Percentiles rank a stretch among this genome's conserved stretches.
Conservation (phyloP, 1,140 invertebrate genomes). For the Anthonomus grandis region DNA sequence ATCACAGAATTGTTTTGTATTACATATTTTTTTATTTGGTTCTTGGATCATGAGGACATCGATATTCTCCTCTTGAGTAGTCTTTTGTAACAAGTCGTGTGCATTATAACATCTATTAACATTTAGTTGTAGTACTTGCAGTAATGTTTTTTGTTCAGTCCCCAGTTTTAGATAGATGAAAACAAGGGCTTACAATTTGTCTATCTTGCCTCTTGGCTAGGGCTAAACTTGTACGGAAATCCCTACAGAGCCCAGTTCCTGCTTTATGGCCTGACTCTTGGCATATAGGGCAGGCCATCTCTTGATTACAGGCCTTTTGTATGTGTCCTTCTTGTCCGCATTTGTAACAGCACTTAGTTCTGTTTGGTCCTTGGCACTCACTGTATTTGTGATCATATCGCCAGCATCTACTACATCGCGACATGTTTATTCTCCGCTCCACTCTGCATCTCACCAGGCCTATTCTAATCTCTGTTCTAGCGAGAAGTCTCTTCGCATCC, state of each 20-base stretch:
- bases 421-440: conserved; percentile 6
- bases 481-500: background rate
- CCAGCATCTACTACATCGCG: conserved; percentile 10
- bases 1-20: too few species aligned
- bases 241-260: background rate
- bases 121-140: too few species aligned
- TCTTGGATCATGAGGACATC: too few species aligned
- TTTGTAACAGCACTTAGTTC: conserved; percentile 1
- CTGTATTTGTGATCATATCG: conserved; percentile 1
- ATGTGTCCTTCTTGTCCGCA: conserved; percentile 4
- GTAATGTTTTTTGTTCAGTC: too few species aligned
- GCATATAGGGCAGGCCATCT: background rate
- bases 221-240: too few species aligned
- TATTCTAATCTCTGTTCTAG: conserved; percentile 1
- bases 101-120: too few species aligned
- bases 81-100: too few species aligned
- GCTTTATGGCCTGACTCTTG: background rate
- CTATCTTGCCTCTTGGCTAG: too few species aligned
- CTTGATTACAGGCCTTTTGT: background rate
- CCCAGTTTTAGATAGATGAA: too few species aligned
- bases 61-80: too few species aligned
- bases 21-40: too few species aligned
- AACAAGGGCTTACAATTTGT: too few species aligned
- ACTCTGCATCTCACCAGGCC: background rate
- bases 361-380: conserved; percentile 6